These are phyloP conservation scores for Piaya cayana DNA, from an alignment of 2,113 vertebrate genomes.

Conservation along the genomic window DNA sequence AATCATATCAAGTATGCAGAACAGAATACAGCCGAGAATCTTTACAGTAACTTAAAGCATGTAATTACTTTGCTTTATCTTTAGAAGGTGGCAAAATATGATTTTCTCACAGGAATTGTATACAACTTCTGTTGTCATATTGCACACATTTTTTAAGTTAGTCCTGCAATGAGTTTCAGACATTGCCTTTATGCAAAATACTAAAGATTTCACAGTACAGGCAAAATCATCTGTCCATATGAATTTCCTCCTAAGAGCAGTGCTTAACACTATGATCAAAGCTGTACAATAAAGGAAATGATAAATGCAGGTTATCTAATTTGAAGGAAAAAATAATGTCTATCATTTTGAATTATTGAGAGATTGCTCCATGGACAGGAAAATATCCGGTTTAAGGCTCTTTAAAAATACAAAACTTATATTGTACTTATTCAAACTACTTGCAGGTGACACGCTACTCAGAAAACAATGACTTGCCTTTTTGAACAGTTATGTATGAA, in stretches of 20 bases:
- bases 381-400: neutral
- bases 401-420: neutral
- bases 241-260: neutral
- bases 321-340: neutral
- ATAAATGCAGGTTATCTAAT: neutral
- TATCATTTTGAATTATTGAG: neutral
- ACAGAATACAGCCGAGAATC: neutral
- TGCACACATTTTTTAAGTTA: neutral
- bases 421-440: neutral
- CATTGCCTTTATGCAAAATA: neutral
- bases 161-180: neutral
- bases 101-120: neutral
- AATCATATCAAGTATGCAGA: neutral
- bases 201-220: neutral
- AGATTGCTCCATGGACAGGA: neutral
- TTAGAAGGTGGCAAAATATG: neutral
- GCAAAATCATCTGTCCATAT: neutral
- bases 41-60: neutral
- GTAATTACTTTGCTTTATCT: neutral
- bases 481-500: neutral
- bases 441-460: neutral
- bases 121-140: neutral
- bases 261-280: neutral
- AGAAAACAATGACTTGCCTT: neutral
- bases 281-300: rapidly evolving